A percentile compares a stretch with the other conserved stretches of the same genome.
Conservation (phyloP, 2,888 invertebrate genomes). For the Apotomis betuletana region DNA sequence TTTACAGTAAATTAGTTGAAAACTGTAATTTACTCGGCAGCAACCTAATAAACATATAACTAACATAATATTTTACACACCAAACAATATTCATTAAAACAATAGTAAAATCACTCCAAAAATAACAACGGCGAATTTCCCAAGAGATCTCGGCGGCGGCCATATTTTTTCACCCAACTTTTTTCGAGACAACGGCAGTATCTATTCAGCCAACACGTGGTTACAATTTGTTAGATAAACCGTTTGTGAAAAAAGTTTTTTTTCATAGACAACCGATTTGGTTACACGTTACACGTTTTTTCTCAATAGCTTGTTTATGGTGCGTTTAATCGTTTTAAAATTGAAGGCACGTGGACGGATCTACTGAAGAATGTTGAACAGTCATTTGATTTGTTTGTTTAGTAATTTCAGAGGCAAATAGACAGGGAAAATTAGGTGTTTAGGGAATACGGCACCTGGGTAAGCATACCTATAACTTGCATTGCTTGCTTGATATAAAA, state of each 20-base stretch:
- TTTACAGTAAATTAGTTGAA: too few relatives aligned
- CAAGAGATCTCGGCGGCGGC: conserved; percentile 15
- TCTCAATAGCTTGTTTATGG: conserved; percentile 25
- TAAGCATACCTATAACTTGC: too few relatives aligned
- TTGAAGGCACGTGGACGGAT: conserved; percentile 17
- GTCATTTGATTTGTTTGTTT: too few relatives aligned
- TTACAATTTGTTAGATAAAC: conserved; percentile 15
- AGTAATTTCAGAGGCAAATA: too few relatives aligned
- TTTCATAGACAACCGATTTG: conserved; percentile 22
- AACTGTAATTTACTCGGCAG: too few relatives aligned
- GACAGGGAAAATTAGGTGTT: too few relatives aligned
- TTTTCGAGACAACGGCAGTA: conserved; percentile 28
- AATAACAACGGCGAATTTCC: conserved; percentile 2
- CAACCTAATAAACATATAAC: too few relatives aligned
- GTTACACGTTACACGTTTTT: conserved; percentile 35
- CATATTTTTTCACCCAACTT: conserved; percentile 23
- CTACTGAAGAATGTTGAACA: not conserved
- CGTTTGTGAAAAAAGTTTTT: conserved; percentile 14
- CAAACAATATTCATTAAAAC: conserved; percentile 14
- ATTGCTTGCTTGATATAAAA: too few relatives aligned
- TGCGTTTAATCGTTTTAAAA: conserved; percentile 30
- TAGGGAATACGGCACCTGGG: too few relatives aligned
- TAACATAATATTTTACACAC: not conserved
- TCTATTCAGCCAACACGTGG: conserved; percentile 25
- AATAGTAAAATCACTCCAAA: conserved; percentile 20